Conservation (phyloP, 2,888 invertebrate genomes). For the Melanargia galathea region DNA sequence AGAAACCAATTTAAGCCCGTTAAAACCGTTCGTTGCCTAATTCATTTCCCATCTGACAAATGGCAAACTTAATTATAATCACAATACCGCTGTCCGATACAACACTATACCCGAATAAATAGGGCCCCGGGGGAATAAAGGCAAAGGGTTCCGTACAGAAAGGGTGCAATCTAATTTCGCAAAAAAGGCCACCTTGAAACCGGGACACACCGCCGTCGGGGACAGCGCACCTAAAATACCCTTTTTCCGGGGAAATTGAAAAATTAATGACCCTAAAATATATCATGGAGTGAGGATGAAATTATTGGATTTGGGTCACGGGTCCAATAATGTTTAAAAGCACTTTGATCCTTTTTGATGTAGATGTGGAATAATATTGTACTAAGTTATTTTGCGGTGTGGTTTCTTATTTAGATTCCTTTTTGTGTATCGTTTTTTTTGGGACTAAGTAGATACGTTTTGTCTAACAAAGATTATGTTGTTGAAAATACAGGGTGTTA, state of each 20-base stretch:
- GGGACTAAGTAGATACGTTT: not conserved
- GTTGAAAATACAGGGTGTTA: too few species aligned
- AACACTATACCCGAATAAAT: slow-evolving; percentile 51
- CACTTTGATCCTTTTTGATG: slow-evolving; percentile 3
- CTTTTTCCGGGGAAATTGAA: slow-evolving; percentile 18
- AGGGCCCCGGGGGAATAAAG: slow-evolving; percentile 52
- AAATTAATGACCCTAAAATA: slow-evolving; percentile 21
- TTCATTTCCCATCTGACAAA: slow-evolving; percentile 43
- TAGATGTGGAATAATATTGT: not conserved
- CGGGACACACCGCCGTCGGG: slow-evolving; percentile 48
- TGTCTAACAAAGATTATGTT: too few species aligned
- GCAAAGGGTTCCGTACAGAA: slow-evolving; percentile 59
- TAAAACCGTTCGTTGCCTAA: slow-evolving; percentile 29
- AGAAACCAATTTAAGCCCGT: slow-evolving; percentile 16
- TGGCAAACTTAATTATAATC: slow-evolving; percentile 59
- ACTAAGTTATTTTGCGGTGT: not conserved
- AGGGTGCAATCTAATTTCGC: slow-evolving; percentile 74
- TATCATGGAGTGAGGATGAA: slow-evolving; percentile 6
- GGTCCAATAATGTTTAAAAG: slow-evolving; percentile 8
- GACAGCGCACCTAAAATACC: slow-evolving; percentile 28
- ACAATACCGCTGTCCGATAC: slow-evolving; percentile 53
- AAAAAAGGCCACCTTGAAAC: slow-evolving; percentile 69
- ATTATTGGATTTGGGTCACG: slow-evolving; percentile 4
- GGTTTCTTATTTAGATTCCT: not conserved
- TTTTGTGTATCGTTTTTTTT: not conserved